Conservation (phyloP, 2,113 vertebrate genomes). For the Alethe diademata region DNA sequence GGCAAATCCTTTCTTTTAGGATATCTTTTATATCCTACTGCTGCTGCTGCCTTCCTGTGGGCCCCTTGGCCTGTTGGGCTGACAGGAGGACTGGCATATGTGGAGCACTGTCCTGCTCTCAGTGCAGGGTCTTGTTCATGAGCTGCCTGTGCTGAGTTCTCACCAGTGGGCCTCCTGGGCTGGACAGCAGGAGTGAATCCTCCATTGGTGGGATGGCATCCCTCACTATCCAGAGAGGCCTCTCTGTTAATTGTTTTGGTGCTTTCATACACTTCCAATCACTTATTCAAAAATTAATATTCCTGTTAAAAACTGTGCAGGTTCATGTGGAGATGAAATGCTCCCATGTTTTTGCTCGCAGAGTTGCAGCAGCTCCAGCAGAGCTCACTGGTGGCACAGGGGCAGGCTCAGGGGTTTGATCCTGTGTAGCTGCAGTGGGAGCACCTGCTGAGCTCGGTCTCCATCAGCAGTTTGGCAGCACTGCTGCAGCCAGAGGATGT, state of each 20-base stretch:
- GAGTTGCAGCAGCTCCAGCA: neutral
- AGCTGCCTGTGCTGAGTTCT: neutral
- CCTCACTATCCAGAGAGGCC: neutral
- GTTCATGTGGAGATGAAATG: neutral
- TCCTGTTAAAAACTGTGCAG: neutral
- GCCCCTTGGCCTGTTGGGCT: neutral
- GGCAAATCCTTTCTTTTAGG: neutral
- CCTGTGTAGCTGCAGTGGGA: neutral
- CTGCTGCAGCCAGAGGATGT: neutral
- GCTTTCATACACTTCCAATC: neutral
- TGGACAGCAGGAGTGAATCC: neutral
- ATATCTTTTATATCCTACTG: neutral
- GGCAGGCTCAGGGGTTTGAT: neutral
- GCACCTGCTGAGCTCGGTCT: neutral
- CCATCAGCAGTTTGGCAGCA: neutral
- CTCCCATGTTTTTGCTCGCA: fast-evolving
- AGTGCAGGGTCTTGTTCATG: neutral
- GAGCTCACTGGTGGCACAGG: neutral
- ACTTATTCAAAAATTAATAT: neutral
- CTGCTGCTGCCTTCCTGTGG: neutral
- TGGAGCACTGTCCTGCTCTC: neutral
- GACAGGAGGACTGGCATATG: neutral
- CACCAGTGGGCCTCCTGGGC: neutral
- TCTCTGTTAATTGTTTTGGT: neutral
- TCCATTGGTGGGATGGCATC: neutral